Evolutionary conservation across 2,113 vertebrate genomes (phyloP), one percentile per base, ranked within the genome.

Genomic region (Callospermophilus lateralis): DNA sequence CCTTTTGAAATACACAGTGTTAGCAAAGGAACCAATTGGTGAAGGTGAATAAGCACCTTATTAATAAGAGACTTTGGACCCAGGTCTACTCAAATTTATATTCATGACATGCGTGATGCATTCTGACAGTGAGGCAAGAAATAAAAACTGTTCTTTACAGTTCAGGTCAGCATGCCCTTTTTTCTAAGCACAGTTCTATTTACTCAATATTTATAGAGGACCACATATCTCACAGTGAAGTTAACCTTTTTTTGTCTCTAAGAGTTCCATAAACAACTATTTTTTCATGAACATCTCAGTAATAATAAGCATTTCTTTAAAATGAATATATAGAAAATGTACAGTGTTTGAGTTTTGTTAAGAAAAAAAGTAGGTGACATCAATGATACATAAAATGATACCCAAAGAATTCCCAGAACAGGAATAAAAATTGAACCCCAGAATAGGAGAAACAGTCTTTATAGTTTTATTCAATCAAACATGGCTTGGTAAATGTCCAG

Each of bases 1-100:
- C 68, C 39, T 97, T 98, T 97, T 97, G 96, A 97, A 97, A 97
- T 98, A 89, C 97, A 97, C 89, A 94, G 89, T 58, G 88, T 95
- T 95, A 93, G 86, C 95, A 95, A 95, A 90, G 96, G 96, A 97
- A 73, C 96, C 90, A 96, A 90, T 68, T 92, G 74, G 95, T 97
- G 97, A 97, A 93, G 90, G 96, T 98, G 98, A 97, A 98, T 97
- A 97, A 97, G 4, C 97, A 63, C 96, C 63, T 98, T 98, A 97
- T 98, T 98, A 93, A 96, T 98, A 97, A 74, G 93, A 92, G 97
- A 98, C 97, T 98, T 97, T 96, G 96, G 96, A 85, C 91, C 94
- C 80, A 89, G 84, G 32, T 91, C 92, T 97, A n/a, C 72, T 77
- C 74, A 86, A 84, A 97, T 97, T 97, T 98, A 80, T 97, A 96